Base-by-base conservation (phyloP, 1,140 invertebrate species). In the Cylas formicarius region DNA sequence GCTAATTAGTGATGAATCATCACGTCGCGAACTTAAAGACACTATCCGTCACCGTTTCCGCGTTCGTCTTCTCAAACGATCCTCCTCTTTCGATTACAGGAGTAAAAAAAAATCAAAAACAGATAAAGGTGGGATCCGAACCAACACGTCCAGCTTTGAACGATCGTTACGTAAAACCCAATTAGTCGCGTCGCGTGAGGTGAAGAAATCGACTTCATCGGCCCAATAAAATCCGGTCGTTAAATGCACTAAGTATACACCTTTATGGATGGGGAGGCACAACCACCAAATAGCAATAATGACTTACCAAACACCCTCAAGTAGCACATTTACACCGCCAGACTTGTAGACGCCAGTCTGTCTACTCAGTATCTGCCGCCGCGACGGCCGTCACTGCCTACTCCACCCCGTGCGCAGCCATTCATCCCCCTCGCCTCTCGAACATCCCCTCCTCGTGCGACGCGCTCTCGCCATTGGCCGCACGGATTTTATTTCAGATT, bases 291-390 rank as follows among this genome's bases (percentile, higher is more conserved):
- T 35, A 21, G 37, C 39, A 46, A 47, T 46, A 51, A 51, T 51
- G 35, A 47, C 44, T 52, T 52, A 52, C 44, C 50, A 52, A 47
- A 39, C 38, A 46, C 21, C 24, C 33, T 27, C 27, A 46, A 46
- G 34, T 47, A 48, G 38, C 50, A 52, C 39, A 44, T 34, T 48
- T 48, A 52, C 44, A 42, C 38, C 44, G 53, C 32, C 52, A 59
- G 69, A 71, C 56, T 66, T 67, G 50, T 68, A 68, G 36, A 66
- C 72, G 57, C 69, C 72, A 48, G 70, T 67, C 45, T 71, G 72
- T 64, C 71, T 72, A 39, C 67, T 69, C 46, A 70, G 60, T 56
- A 55, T 63, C 61, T 62, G 50, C 50, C 60, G 61, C 53, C 71
- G 70, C 70, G 70, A 17, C 68, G 69, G 51, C 65, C 69, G 40